Base-by-base conservation (phyloP, 2,113 vertebrate species). In the Peromyscus californicus region DNA sequence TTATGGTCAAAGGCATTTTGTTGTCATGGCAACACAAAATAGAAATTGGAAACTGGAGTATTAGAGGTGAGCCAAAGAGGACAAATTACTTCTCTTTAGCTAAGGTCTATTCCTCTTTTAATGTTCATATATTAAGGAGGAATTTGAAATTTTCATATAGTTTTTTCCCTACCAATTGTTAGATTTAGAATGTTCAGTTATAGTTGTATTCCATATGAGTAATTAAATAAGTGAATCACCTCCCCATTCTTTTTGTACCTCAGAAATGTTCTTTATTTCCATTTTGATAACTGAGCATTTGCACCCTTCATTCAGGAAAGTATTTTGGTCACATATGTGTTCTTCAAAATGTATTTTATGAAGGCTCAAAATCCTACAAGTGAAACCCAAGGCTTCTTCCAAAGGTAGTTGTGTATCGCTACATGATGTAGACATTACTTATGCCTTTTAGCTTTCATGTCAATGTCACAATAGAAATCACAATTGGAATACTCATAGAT, bases 1-100 rank as follows among this genome's bases (percentile, higher is more conserved):
- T 93, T 96, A 93, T 89, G 96, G 91, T 90, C 93, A 92, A 65
- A 90, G 93, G 17, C 42, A 94, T 95, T 97, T 95, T 84, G 83
- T 97, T 97, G 72, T 92, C 89, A 97, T 97, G 92, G 31, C 95
- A 98, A 98, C 95, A 31, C 83, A 59, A 48, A 96, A 84, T 29
- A 91, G 90, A 88, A 93, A 79, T 78, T 79, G 87, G 45, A 97
- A 95, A 85, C 17, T n/a, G 65, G 48, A 90, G 45, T 36, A 90
- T 76, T 96, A 93, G 92, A 96, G 74, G 83, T 94, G 57, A 95
- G 90, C 59, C 1, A 80, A 19, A 29, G 95, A 92, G 93, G 89
- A 93, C 16, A 82, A 42, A 80, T 63, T 91, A 59, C 72, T 93
- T 70, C 70, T 90, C 57, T 87, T 91, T 75, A 83, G 26, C 24